phyloP scores from a whole-genome alignment of 2,113 vertebrate species.

The Geococcyx californianus region DNA sequence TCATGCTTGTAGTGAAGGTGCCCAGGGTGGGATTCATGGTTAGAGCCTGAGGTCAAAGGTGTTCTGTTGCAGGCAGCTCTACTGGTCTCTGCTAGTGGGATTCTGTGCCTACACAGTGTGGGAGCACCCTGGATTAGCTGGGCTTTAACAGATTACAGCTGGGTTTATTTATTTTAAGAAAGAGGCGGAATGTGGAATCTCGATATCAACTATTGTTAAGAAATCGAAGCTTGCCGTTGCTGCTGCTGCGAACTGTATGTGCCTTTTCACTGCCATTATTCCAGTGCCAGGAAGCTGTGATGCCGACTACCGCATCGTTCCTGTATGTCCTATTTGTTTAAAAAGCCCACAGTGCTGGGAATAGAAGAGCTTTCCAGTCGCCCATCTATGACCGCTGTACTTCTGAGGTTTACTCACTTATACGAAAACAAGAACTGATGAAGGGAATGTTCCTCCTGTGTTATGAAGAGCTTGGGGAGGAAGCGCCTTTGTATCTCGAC shows the following conservation, averaged over 20 bases:
- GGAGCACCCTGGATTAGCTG: no score
- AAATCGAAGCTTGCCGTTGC: no score
- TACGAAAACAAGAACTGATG: background rate
- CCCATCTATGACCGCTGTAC: rapidly evolving
- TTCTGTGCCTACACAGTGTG: rapidly evolving
- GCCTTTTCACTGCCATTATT: background rate
- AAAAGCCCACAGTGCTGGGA: rapidly evolving
- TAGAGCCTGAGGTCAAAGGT: background rate
- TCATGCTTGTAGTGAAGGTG: background rate
- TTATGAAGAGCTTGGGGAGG: background rate
- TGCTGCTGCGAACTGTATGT: background rate
- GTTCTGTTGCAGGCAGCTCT: background rate
- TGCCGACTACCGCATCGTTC: rapidly evolving
- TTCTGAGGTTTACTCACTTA: background rate
- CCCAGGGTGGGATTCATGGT: background rate
- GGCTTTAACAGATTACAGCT: background rate
- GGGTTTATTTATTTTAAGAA: background rate
- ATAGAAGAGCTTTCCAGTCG: rapidly evolving
- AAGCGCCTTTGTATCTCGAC: background rate
- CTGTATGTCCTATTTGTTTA: background rate
- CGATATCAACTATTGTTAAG: background rate
- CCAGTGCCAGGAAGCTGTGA: rapidly evolving
- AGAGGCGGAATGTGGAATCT: background rate
- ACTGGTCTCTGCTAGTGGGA: rapidly evolving
- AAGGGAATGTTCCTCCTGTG: background rate